Base-by-base conservation (phyloP, 2,113 vertebrate genomes). In the Alethe diademata region DNA sequence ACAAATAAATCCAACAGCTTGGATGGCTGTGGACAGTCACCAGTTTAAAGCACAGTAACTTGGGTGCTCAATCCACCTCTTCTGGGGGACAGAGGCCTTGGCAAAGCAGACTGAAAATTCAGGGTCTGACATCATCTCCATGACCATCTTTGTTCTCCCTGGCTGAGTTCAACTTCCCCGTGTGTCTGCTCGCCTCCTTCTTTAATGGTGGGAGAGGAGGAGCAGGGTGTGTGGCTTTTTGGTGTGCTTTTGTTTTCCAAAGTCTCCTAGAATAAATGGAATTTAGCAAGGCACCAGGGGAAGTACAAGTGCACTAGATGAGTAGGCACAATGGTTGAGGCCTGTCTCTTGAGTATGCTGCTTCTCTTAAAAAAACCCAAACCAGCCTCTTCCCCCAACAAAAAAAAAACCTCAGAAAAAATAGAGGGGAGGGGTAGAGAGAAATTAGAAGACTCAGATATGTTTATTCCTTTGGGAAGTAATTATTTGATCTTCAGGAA, bases 401-500 rank as follows among this genome's bases (percentile, higher is more conserved):
- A 60, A 28, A 24, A 53, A 35, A 50, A 31, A 28, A 7, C 0
- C 16, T 28, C 11, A 29, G 31, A 4, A 56, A 13, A 47, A 31
- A 64, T 22, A 45, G 8, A 0, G 4, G 5, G 3, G 12, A 9
- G 5, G 1, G 2, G 9, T n/a, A 65, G 40, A 23, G 26, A 88
- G 54, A 67, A 60, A 79, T 90, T 45, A 47, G 76, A 43, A 62
- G 38, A 83, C 29, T 79, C 4, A 2, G 83, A 78, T 92, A 71
- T 90, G 35, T 92, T 96, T 96, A 90, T 96, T 94, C 74, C 65
- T 78, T 69, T 92, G 81, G 81, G 94, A 94, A 81, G 54, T 86
- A 85, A 85, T 93, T 82, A 76, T 87, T 96, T 97, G 95, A 96
- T 97, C 94, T 95, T 94, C 76, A 86, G 56, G 91, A 84, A 96